These are phyloP conservation scores for Dicycla oo DNA, from an alignment of 2,888 invertebrate species.

Conservation along the genomic window DNA sequence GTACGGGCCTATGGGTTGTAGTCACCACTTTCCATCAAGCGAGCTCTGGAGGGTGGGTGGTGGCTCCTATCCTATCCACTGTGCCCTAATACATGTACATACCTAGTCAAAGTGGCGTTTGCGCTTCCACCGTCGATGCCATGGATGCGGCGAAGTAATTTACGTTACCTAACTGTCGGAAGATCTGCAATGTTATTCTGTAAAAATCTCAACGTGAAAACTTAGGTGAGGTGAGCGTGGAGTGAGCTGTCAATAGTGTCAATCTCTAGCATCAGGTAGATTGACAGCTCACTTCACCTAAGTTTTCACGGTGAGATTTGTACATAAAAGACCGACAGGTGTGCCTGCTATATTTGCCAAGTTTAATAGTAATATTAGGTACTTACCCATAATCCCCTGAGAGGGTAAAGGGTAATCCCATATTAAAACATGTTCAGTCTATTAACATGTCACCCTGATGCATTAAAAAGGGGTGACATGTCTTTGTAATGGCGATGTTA, in stretches of 20 bases:
- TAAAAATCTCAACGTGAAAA: too few species aligned
- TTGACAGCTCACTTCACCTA: too few species aligned
- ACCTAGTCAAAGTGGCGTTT: not conserved
- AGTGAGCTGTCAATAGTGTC: too few species aligned
- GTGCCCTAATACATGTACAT: not conserved
- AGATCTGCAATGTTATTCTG: too few species aligned
- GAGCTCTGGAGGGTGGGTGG: not conserved
- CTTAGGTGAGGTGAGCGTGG: too few species aligned
- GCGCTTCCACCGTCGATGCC: not conserved
- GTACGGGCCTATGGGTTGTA: not conserved
- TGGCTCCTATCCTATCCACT: not conserved
- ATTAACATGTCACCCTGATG: conserved; percentile 40
- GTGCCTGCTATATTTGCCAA: not conserved
- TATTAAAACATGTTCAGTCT: conserved; percentile 48
- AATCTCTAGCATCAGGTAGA: too few species aligned
- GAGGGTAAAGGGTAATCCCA: conserved; percentile 20
- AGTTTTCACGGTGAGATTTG: too few species aligned
- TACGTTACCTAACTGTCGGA: too few species aligned
- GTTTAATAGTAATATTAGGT: not conserved
- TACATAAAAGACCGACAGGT: too few species aligned
- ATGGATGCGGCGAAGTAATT: not conserved
- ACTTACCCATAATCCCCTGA: conserved; percentile 8
- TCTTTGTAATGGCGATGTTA: conserved; percentile 51
- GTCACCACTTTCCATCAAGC: too few species aligned
- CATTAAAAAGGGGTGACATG: conserved; percentile 57